These are phyloP conservation scores for Nothoprocta pentlandii DNA, from an alignment of 2,113 vertebrate species.

Conservation along the genomic window DNA sequence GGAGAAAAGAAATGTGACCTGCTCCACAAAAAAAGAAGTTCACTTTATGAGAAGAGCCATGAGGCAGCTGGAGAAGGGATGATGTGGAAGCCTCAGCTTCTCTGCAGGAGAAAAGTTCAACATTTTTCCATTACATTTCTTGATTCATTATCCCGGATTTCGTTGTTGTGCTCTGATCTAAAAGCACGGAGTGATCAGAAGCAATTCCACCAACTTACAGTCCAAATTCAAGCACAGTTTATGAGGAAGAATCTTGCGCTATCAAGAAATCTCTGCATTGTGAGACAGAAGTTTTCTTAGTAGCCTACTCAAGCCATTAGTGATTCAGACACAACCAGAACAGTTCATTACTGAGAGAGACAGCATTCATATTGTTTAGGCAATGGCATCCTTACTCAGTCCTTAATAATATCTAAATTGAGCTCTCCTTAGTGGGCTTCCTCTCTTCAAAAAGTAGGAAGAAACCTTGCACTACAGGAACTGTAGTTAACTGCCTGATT, in stretches of 20 bases:
- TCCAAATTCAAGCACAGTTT: background rate
- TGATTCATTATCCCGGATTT: background rate
- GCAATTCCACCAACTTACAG: background rate
- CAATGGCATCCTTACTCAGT: slow-evolving; percentile 35
- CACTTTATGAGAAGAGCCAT: background rate
- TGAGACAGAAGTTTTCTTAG: background rate
- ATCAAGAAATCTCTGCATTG: background rate
- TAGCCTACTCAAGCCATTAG: background rate
- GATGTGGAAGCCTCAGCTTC: background rate
- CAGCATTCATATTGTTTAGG: slow-evolving; percentile 32
- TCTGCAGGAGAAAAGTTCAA: background rate
- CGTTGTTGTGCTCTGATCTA: background rate
- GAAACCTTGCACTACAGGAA: slow-evolving; percentile 27
- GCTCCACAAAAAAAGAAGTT: background rate
- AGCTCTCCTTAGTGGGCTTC: slow-evolving; percentile 60
- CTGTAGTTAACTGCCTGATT: slow-evolving; percentile 37
- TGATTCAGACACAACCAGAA: slow-evolving; percentile 25
- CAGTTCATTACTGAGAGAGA: slow-evolving; percentile 57
- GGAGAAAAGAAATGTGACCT: background rate
- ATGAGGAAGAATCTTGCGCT: background rate
- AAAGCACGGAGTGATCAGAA: background rate
- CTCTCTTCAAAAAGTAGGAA: slow-evolving; percentile 38
- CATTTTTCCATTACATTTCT: background rate
- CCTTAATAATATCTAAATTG: slow-evolving; percentile 62
- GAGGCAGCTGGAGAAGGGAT: accelerated